Evolutionary conservation across 2,888 invertebrate species (phyloP).

Genomic region (Idaea straminata): DNA sequence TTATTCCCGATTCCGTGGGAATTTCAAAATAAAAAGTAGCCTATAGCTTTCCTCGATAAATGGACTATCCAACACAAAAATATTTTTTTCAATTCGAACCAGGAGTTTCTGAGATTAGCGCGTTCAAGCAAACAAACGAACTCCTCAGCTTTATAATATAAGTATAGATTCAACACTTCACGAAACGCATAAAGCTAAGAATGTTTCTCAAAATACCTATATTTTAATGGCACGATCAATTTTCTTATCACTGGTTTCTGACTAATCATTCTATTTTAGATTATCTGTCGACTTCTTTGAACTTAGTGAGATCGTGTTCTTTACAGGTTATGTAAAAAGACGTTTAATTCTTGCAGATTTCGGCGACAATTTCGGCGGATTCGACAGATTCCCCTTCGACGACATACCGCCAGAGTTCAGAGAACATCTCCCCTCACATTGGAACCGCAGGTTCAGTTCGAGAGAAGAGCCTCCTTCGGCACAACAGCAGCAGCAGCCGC

Average conservation of each 20-base stretch:
- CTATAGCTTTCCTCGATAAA: too few species aligned
- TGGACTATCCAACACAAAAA: too few species aligned
- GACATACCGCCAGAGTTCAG: conserved; percentile 75
- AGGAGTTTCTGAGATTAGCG: too few species aligned
- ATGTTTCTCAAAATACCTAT: neutral
- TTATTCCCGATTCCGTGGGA: too few species aligned
- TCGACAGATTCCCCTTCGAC: conserved; percentile 78
- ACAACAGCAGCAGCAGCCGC: conserved; percentile 37
- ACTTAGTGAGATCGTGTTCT: conserved; percentile 19
- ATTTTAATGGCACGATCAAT: neutral
- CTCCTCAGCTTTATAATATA: too few species aligned
- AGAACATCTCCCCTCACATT: conserved; percentile 71
- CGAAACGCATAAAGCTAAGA: too few species aligned
- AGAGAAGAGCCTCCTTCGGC: conserved; percentile 54
- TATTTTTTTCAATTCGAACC: too few species aligned
- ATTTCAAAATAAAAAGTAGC: too few species aligned
- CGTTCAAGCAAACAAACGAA: too few species aligned
- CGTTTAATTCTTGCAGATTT: conserved; percentile 69
- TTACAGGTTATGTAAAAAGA: conserved; percentile 47
- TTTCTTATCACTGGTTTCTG: neutral
- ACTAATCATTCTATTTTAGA: neutral
- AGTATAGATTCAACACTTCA: too few species aligned
- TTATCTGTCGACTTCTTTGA: neutral
- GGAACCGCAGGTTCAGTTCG: conserved; percentile 63
- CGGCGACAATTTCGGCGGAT: conserved; percentile 70